These are phyloP conservation scores for Protonibea diacanthus DNA, from an alignment of 2,797 vertebrate genomes.

Conservation along the genomic window DNA sequence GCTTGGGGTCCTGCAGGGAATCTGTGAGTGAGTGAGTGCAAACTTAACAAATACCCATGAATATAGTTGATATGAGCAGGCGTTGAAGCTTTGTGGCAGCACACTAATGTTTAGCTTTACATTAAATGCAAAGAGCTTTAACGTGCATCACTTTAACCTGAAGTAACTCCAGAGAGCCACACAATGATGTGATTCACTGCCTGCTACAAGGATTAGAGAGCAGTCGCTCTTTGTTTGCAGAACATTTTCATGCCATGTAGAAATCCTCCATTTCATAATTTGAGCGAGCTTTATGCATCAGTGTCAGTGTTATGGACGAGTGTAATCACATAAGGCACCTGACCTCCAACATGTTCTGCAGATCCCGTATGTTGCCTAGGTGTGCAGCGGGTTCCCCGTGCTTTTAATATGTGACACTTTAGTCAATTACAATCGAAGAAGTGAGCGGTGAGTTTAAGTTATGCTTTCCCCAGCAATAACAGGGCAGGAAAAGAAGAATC, in stretches of 20 bases:
- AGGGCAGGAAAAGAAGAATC: no score
- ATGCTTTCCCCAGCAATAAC: no score
- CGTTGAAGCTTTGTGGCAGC: background rate
- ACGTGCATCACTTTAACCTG: background rate
- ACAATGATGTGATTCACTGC: conserved; percentile 1
- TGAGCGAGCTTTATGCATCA: background rate
- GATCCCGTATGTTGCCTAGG: background rate
- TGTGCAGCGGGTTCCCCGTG: no score
- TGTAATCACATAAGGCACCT: background rate
- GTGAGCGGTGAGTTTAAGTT: no score
- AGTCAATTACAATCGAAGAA: no score
- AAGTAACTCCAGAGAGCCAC: background rate
- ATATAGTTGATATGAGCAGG: background rate
- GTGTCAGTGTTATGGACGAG: background rate
- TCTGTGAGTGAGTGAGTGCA: background rate
- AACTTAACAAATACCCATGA: background rate
- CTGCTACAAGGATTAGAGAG: background rate
- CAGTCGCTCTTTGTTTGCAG: background rate
- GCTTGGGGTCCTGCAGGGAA: conserved; percentile 12
- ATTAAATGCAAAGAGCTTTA: background rate
- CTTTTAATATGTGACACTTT: no score
- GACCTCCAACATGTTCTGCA: background rate
- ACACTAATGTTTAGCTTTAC: no score
- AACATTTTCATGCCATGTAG: background rate
- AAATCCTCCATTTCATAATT: background rate